Evolutionary conservation across 2,113 vertebrate species (phyloP).

Genomic region (Corvus cornix): DNA sequence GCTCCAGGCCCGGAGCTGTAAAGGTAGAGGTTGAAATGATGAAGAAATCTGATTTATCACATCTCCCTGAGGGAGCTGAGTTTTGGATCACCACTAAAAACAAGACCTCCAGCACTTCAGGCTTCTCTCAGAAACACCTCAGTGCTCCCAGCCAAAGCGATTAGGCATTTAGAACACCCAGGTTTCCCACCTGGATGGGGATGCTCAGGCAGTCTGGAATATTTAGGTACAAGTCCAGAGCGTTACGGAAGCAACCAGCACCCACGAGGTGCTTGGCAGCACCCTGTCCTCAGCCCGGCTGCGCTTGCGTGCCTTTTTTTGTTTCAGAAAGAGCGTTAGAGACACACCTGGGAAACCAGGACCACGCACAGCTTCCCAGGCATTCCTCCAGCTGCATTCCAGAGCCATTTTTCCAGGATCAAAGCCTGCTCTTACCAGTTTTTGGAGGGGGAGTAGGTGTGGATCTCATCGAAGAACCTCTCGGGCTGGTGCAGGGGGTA

Average conservation of each 20-base stretch:
- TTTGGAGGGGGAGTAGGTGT: slow-evolving; percentile 97
- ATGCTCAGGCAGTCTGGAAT: not conserved
- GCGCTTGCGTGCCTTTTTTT: not conserved
- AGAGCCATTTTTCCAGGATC: not conserved
- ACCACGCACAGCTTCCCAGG: not conserved
- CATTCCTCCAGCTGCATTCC: not conserved
- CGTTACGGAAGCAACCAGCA: not conserved
- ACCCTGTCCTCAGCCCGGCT: not conserved
- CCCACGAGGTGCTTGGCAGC: not conserved
- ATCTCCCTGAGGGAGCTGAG: not conserved
- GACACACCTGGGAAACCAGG: not conserved
- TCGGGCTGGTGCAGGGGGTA: slow-evolving; percentile 98
- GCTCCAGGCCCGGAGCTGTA: not conserved
- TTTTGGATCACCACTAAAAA: not conserved
- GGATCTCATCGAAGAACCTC: slow-evolving; percentile 98
- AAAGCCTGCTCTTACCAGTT: slow-evolving; percentile 85
- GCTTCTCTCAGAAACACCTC: not conserved
- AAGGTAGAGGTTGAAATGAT: not conserved
- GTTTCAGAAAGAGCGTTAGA: not conserved
- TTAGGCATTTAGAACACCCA: rapidly evolving
- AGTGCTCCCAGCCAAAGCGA: not conserved
- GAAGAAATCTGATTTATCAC: not conserved
- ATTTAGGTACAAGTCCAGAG: not conserved
- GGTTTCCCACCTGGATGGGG: not conserved
- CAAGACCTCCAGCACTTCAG: not conserved